Evolutionary conservation across 1,140 invertebrate species (phyloP), one percentile per base, ranked within the genome.

Genomic region (Brachionus plicatilis): DNA sequence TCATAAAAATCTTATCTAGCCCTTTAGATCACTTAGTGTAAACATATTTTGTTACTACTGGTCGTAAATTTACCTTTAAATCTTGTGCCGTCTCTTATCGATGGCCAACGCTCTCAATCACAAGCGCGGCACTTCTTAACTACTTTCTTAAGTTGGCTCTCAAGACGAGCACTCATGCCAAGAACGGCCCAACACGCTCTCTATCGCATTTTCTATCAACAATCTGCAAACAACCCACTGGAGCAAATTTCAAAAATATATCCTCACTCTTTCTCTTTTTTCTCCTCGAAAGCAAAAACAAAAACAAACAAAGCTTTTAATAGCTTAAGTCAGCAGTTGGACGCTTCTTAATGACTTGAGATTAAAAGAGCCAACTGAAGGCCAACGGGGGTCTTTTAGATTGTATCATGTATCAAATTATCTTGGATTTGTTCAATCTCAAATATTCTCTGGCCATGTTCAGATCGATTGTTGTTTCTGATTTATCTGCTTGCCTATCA

Each of bases 381-480:
- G 17, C 53, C 53, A 20, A 60, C 53, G 53, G 53, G 27, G 66
- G 27, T 68, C 66, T n/a, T 33, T 68, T 68, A 68, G 66, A 68
- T 68, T 68, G 66, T 68, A 68, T 68, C 66, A 68, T 72, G 37
- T 72, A 72, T 72, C 68, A 72, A 72, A 72, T 72, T 72, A 72
- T 72, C 68, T 72, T 68, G 53, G 9, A 60, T 60, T 68, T 33
- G 0, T 68, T 68, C 12, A 68, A 33, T 68, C 27, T 41, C 12
- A 68, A 68, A 68, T 68, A 29, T 68, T 72, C 3, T 29, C 6
- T 41, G 11, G 37, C 27, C 68, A 72, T 72, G 68, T 72, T 41
- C 37, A 72, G 68, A 72, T 41, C 7, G 27, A 68, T 29, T 14
- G 29, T 24, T 65, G n/a, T 24, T 1, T 37, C 33, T 37, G 27